Conservation (phyloP, 2,797 vertebrate species). For the Liasis olivaceus region DNA sequence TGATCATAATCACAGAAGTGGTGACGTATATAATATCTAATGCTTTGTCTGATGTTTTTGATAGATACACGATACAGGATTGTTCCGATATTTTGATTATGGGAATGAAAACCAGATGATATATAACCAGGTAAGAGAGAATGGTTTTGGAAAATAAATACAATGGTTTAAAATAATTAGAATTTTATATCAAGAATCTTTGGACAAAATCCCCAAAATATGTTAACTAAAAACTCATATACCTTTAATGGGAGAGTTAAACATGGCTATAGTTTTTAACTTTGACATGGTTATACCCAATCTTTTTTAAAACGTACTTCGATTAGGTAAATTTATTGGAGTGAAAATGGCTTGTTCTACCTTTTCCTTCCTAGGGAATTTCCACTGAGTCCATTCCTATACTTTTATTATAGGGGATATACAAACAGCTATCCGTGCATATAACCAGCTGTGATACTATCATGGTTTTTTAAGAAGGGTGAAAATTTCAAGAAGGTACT, state of each 20-base stretch:
- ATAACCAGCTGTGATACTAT: background rate
- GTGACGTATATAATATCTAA: background rate
- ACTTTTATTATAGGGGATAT: background rate
- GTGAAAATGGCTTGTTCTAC: background rate
- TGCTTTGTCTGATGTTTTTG: background rate
- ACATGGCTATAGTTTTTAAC: background rate
- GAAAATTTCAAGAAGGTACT: background rate
- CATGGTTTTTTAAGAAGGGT: background rate
- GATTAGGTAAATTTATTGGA: background rate
- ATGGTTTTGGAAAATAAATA: background rate
- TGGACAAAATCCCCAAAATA: background rate
- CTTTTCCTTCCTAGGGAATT: background rate
- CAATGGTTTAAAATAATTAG: background rate
- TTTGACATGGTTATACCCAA: background rate
- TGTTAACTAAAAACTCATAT: background rate
- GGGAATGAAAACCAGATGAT: constrained; percentile 4
- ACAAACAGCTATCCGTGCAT: background rate
- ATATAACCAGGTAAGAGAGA: constrained; percentile 24
- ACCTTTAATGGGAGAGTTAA: background rate
- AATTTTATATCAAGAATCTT: background rate
- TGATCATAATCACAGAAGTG: background rate
- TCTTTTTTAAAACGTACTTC: background rate
- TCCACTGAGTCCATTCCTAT: background rate
- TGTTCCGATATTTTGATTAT: constrained; percentile 21
- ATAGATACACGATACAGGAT: background rate